These are phyloP conservation scores for Periplaneta americana DNA, from an alignment of 1,140 invertebrate genomes.

Conservation along the genomic window DNA sequence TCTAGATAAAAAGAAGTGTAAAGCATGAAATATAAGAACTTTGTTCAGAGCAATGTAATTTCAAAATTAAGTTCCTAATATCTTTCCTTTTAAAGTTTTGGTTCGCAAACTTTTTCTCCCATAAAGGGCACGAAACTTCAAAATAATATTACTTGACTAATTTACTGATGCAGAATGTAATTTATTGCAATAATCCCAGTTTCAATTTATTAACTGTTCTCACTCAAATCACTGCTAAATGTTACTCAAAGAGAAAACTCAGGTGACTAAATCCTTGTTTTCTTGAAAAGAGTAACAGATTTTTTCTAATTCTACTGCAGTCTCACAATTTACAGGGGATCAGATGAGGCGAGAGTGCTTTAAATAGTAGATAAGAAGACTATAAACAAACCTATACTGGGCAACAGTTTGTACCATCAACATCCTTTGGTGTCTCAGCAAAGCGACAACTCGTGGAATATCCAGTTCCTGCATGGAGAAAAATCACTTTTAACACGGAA, in stretches of 20 bases:
- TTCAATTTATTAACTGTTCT: background rate
- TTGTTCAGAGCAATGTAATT: too few relatives aligned
- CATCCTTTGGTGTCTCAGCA: constrained; percentile 77
- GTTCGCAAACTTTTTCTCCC: background rate
- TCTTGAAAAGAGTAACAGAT: background rate
- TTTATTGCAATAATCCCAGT: background rate
- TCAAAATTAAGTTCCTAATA: too few relatives aligned
- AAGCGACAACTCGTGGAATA: constrained; percentile 64
- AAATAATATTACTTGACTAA: background rate
- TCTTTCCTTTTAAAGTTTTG: too few relatives aligned
- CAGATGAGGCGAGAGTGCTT: constrained; percentile 81
- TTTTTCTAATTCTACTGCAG: background rate
- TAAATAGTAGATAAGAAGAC: constrained; percentile 75
- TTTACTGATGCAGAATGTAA: background rate
- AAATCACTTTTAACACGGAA: too few relatives aligned
- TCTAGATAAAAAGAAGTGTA: too few relatives aligned
- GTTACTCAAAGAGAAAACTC: background rate
- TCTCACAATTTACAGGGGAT: background rate
- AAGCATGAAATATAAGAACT: too few relatives aligned
- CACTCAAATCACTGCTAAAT: background rate
- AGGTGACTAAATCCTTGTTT: background rate
- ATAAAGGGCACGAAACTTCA: background rate
- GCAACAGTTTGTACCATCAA: constrained; percentile 79
- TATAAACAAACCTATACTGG: constrained; percentile 87
- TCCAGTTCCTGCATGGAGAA: constrained; percentile 58